phyloP scores from a whole-genome alignment of 2,113 vertebrate species.

The Phylloscopus trochiloides region DNA sequence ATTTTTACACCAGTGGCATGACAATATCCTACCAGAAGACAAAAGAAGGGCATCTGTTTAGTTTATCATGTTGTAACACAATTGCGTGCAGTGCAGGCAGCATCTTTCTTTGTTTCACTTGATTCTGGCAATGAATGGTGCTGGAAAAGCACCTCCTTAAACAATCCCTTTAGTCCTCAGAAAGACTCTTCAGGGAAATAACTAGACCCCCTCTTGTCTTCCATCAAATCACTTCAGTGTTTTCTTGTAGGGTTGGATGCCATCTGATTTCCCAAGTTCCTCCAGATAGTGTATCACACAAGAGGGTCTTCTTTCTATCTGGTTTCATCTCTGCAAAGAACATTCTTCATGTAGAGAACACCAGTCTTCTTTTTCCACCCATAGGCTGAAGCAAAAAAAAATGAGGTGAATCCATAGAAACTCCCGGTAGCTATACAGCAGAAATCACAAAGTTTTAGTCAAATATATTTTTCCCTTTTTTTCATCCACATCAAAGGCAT shows the following conservation, averaged over 20 bases:
- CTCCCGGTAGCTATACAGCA: conserved; percentile 77
- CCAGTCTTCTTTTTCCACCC: conserved; percentile 62
- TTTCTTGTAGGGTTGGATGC: conserved; percentile 18
- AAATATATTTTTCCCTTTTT: conserved; percentile 82
- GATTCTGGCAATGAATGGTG: conserved; percentile 50
- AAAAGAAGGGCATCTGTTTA: neutral
- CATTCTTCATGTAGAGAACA: conserved; percentile 59
- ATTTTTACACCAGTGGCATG: conserved; percentile 25
- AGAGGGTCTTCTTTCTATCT: conserved; percentile 59
- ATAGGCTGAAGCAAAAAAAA: conserved; percentile 71
- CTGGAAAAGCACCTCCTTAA: conserved; percentile 35
- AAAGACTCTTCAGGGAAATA: conserved; percentile 41
- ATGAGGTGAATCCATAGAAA: conserved; percentile 79
- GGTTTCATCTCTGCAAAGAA: conserved; percentile 63
- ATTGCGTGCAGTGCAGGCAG: conserved; percentile 7
- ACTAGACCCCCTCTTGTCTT: conserved; percentile 36
- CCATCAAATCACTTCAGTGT: conserved; percentile 11
- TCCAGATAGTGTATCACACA: conserved; percentile 13
- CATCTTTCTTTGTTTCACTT: conserved; percentile 22
- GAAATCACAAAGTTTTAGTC: conserved; percentile 75
- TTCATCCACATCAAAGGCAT: conserved; percentile 84
- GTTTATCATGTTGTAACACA: neutral
- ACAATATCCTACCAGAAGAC: conserved; percentile 10
- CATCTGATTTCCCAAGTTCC: conserved; percentile 56
- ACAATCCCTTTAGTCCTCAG: conserved; percentile 52